Percentiles rank a stretch among this genome's conserved stretches.
Conservation (phyloP, 2,797 vertebrate genomes). For the Gila robusta region DNA sequence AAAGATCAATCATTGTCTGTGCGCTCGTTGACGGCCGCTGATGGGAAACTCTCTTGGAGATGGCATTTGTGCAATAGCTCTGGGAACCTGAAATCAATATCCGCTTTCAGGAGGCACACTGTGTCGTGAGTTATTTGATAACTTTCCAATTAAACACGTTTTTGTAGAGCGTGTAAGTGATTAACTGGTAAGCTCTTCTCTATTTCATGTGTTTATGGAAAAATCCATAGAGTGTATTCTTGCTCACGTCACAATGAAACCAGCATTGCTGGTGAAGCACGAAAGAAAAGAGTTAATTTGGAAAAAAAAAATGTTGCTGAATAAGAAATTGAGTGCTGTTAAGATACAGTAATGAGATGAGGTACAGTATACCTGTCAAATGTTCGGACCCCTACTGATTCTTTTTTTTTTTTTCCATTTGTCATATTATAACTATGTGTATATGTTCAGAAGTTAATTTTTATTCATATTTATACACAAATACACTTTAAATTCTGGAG, state of each 20-base stretch:
- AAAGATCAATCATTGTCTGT: slow-evolving; percentile 34
- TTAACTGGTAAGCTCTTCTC: slow-evolving; percentile 43
- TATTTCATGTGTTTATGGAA: slow-evolving; percentile 51
- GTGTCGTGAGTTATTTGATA: slow-evolving; percentile 50
- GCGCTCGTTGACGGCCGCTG: not conserved
- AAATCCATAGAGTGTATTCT: slow-evolving; percentile 35
- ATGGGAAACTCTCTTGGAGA: slow-evolving; percentile 16
- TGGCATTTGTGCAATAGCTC: slow-evolving; percentile 40
- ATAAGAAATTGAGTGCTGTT: slow-evolving; percentile 10
- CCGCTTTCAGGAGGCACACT: slow-evolving; percentile 25
- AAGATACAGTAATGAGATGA: not conserved
- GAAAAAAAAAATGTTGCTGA: not conserved
- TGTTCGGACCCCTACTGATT: not conserved
- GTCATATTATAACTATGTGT: not conserved
- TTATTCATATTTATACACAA: not conserved
- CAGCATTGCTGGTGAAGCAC: not conserved
- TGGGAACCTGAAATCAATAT: slow-evolving; percentile 51
- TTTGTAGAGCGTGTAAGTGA: slow-evolving; percentile 48
- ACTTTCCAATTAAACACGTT: slow-evolving; percentile 59
- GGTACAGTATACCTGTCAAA: not conserved
- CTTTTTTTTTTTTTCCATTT: not conserved
- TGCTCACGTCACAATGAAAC: not conserved
- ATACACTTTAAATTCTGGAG: not conserved
- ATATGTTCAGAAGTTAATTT: not conserved
- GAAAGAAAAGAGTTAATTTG: not conserved